A percentile compares a stretch with the other conserved stretches of the same genome.
Evolutionary conservation across 2,797 vertebrate genomes (phyloP).

Genomic region (Clarias fuscus): DNA sequence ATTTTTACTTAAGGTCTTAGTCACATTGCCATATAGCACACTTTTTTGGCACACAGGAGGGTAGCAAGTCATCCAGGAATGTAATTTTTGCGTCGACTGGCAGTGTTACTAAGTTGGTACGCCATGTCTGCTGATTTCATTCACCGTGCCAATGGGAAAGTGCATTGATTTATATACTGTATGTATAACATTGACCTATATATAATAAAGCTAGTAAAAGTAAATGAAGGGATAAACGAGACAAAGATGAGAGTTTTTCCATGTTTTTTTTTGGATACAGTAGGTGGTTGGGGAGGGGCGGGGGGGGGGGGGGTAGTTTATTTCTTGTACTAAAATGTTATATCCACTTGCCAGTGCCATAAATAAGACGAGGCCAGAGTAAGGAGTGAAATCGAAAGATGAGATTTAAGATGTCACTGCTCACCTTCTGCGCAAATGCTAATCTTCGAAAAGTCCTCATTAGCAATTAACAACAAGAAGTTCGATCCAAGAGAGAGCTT

Average conservation of each 20-base stretch:
- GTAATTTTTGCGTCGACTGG: neutral
- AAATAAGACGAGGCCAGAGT: neutral
- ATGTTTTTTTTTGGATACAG: neutral
- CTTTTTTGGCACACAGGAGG: neutral
- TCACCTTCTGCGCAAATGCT: neutral
- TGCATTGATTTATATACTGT: neutral
- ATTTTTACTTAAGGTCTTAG: slow-evolving; percentile 8
- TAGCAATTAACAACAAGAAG: neutral
- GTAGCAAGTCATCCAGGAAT: neutral
- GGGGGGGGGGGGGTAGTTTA: neutral
- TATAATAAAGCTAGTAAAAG: neutral
- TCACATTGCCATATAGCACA: neutral
- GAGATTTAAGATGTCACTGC: neutral
- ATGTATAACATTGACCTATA: neutral
- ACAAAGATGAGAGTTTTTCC: neutral
- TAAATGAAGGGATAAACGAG: neutral
- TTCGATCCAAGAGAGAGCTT: neutral
- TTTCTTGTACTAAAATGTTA: neutral
- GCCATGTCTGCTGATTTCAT: neutral
- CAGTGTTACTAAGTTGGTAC: neutral
- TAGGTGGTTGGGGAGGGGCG: no score
- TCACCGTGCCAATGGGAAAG: neutral
- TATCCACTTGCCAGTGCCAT: neutral
- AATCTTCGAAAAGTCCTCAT: neutral
- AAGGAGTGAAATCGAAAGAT: neutral